A percentile compares a stretch with the other conserved stretches of the same genome.
phyloP scores from a whole-genome alignment of 2,888 invertebrate species.

The Orchestes rusci region DNA sequence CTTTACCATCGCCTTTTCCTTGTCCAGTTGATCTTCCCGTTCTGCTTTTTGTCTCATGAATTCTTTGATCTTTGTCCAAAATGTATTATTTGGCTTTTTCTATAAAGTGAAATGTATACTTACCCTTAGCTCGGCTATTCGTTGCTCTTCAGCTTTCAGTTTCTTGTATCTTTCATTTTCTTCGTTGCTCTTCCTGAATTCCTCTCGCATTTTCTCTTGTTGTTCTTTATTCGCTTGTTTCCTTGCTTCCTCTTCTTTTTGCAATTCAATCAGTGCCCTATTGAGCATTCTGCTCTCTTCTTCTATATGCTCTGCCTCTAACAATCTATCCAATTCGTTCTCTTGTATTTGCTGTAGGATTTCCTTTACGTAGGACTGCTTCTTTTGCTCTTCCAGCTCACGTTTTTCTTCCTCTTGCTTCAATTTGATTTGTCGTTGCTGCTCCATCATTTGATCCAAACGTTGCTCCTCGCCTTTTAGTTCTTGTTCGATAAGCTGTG shows the following conservation, averaged over 20 bases:
- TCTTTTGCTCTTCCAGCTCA: conserved; percentile 38
- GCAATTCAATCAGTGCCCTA: conserved; percentile 56
- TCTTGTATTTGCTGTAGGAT: conserved; percentile 47
- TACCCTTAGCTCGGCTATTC: conserved; percentile 56
- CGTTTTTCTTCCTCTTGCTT: conserved; percentile 48
- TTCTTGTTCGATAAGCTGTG: conserved; percentile 49
- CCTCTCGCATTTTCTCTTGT: conserved; percentile 51
- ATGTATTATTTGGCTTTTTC: background rate
- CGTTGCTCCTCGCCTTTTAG: conserved; percentile 50
- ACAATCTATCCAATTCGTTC: conserved; percentile 47
- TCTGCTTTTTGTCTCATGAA: conserved; percentile 57
- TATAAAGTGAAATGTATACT: conserved; percentile 5
- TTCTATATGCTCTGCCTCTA: conserved; percentile 60
- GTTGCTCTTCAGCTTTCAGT: conserved; percentile 58
- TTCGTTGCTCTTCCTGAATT: conserved; percentile 55
- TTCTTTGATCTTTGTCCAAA: conserved; percentile 48
- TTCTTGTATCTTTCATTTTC: conserved; percentile 55
- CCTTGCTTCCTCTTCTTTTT: conserved; percentile 56
- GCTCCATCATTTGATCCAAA: conserved; percentile 65
- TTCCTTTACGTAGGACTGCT: conserved; percentile 33
- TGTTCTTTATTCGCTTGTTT: conserved; percentile 49
- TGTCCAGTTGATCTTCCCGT: conserved; percentile 51
- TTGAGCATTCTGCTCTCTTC: conserved; percentile 60
- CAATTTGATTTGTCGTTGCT: conserved; percentile 53
- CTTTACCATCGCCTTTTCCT: conserved; percentile 49